phyloP scores from a whole-genome alignment of 92 coral and sea anemone species.

The Siderastrea siderea region DNA sequence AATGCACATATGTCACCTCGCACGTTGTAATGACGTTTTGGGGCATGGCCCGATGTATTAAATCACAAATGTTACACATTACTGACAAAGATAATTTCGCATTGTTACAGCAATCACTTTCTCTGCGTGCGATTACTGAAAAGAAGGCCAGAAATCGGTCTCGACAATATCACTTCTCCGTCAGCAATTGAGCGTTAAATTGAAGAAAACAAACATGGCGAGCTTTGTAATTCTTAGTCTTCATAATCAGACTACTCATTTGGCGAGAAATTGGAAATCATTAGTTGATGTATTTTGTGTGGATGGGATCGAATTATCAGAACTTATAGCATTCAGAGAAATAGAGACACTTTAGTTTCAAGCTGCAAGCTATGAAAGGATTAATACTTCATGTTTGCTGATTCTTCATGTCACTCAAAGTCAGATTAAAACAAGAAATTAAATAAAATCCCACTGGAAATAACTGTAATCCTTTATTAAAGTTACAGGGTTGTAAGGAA shows the following conservation, averaged over 20 bases:
- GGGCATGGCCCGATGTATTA: not conserved
- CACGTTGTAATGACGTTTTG: too few relatives aligned
- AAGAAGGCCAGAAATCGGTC: not conserved
- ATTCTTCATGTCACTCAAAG: not conserved
- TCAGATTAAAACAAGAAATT: not conserved
- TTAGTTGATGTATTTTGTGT: too few relatives aligned
- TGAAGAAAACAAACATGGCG: constrained; percentile 22
- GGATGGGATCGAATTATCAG: not conserved
- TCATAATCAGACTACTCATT: too few relatives aligned
- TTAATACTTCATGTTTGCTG: not conserved
- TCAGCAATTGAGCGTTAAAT: constrained; percentile 59
- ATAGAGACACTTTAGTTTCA: not conserved
- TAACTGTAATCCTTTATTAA: not conserved
- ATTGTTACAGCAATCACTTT: not conserved
- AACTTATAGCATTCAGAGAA: not conserved
- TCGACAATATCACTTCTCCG: not conserved
- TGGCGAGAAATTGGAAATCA: too few relatives aligned
- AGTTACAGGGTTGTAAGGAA: not conserved
- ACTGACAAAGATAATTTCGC: constrained; percentile 1
- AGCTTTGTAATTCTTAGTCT: not conserved
- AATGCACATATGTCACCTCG: constrained; percentile 22
- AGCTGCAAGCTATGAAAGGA: not conserved
- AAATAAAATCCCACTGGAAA: not conserved
- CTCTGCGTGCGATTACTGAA: not conserved
- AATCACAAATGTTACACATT: constrained; percentile 18